phyloP scores from a whole-genome alignment of 1,140 invertebrate genomes.

The Aphis gossypii region DNA sequence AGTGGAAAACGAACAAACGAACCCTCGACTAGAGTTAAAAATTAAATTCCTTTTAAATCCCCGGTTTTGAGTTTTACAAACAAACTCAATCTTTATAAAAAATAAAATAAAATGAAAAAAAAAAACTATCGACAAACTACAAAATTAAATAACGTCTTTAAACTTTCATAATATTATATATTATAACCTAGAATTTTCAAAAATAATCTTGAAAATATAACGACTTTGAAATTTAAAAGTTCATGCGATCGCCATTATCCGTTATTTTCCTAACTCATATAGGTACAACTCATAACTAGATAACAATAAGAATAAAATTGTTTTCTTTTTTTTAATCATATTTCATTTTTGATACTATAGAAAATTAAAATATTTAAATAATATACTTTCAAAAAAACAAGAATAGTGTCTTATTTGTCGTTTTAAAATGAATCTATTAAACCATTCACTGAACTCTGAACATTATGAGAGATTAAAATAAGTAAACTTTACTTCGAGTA shows the following conservation, averaged over 20 bases:
- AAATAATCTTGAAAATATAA: slow-evolving; percentile 5
- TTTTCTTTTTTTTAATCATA: background rate
- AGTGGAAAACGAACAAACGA: background rate
- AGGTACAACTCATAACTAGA: background rate
- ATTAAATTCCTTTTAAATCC: background rate
- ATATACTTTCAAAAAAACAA: background rate
- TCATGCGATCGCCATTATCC: background rate
- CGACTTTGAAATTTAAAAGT: background rate
- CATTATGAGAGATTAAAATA: background rate
- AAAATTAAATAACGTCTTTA: background rate
- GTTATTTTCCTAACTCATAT: background rate
- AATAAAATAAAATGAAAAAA: background rate
- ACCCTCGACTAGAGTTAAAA: background rate
- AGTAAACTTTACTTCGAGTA: too few species aligned
- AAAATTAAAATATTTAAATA: background rate
- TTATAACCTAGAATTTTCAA: background rate
- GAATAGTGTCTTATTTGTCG: background rate
- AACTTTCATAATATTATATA: slow-evolving; percentile 14
- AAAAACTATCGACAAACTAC: background rate
- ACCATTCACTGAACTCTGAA: background rate
- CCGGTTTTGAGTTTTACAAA: background rate
- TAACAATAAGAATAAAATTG: background rate
- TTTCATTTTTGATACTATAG: background rate
- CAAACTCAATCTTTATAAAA: background rate
- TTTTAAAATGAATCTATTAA: background rate